phyloP scores from a whole-genome alignment of 2,113 vertebrate species.

The Xiphophorus couchianus region DNA sequence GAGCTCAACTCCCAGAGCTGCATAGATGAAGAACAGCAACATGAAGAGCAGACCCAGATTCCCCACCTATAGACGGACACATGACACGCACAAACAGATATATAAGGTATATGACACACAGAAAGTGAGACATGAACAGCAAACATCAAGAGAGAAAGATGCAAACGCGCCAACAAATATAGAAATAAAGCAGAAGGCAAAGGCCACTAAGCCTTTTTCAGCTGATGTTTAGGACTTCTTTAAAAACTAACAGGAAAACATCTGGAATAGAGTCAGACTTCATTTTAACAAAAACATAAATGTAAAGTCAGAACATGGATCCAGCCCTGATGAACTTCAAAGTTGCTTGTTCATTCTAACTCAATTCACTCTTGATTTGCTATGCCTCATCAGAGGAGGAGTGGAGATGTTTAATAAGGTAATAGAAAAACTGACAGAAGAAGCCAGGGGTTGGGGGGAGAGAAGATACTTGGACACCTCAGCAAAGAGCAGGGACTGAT shows the following conservation, averaged over 20 bases:
- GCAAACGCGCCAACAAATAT: constrained; percentile 64
- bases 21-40: constrained; percentile 99
- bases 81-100: constrained; percentile 65
- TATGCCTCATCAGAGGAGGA: constrained; percentile 3
- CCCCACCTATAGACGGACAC: constrained; percentile 87
- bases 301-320: constrained; percentile 17
- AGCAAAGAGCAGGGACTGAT: constrained; percentile 31
- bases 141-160: constrained; percentile 53
- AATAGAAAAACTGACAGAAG: constrained; percentile 37
- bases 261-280: constrained; percentile 26
- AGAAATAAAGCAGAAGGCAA: constrained; percentile 41
- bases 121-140: constrained; percentile 57
- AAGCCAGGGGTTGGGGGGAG: not conserved
- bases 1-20: constrained; percentile 97
- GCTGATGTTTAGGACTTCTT: constrained; percentile 27
- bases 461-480: not conserved
- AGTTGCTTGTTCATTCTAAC: constrained; percentile 36
- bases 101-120: constrained; percentile 69
- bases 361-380: constrained; percentile 1
- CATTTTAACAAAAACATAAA: constrained; percentile 11
- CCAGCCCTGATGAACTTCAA: constrained; percentile 37
- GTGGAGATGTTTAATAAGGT: constrained; percentile 33
- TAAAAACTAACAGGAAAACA: constrained; percentile 14
- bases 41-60: constrained; percentile 99
- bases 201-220: constrained; percentile 40